Evolutionary conservation across 2,113 vertebrate genomes (phyloP), one percentile per base, ranked within the genome.

Genomic region (Ursus arctos): DNA sequence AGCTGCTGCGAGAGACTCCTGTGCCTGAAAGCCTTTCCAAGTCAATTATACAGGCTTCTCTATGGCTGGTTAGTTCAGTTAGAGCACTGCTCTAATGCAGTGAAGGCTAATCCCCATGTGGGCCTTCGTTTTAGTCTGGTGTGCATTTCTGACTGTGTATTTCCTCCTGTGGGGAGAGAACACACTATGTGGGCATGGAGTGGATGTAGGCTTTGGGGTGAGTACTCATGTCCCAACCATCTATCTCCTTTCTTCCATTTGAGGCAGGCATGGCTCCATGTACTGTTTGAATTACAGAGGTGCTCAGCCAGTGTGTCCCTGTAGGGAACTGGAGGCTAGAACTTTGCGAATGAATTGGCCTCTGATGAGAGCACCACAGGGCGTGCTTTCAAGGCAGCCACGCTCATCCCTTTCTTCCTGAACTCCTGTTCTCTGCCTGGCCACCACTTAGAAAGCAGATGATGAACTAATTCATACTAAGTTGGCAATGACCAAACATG

Each of bases 11-110:
- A 95, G 65, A 88, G 83, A 83, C 63, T 92, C 31, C 18, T 28
- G 63, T 26, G 67, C 86, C 59, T 15, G 69, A 94, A 76, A 94
- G 79, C 82, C 76, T 94, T 97, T 85, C 80, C 92, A 85, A 79
- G 83, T 95, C 94, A 88, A 65, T 97, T 72, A 87, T 18, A 21
- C 43, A 80, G 91, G 80, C 92, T 92, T 84, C 67, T 77, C 24
- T n/a, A 18, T 89, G 95, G 43, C 95, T 95, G 67, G 49, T 92
- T 95, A 59, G 91, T 88, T 95, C 1, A 0, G 53, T 84, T 61
- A 40, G n/a, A 76, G 86, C 13, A 31, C 57, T 83, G 0, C 77
- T 61, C 57, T 74, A 81, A 49, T 85, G 53, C 91, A 83, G 59
- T 51, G 10, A 86, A 43, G 67, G 9, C 26, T 36, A 18, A 63